Conservation (phyloP, 2,113 vertebrate species). For the Cheirogaleus medius region DNA sequence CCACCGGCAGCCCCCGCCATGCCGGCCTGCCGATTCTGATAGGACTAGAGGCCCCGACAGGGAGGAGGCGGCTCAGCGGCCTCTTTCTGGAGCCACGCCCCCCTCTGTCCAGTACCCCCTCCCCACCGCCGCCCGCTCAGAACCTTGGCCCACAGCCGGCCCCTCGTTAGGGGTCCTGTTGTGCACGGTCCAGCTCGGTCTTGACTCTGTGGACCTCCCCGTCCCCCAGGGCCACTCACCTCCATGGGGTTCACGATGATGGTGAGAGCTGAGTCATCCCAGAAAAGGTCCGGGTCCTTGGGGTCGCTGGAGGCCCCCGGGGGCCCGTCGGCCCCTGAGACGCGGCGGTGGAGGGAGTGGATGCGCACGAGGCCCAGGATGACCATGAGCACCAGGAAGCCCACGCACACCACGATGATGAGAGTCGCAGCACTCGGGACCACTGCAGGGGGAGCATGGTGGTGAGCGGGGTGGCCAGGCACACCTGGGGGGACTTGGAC, state of each 20-base stretch:
- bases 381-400: conserved; percentile 98
- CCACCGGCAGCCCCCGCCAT: conserved; percentile 69
- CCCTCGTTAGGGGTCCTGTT: not conserved
- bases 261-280: conserved; percentile 98
- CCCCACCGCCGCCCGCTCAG: not conserved
- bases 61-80: fast-evolving
- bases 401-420: conserved; percentile 98
- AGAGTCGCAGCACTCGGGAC: conserved; percentile 96
- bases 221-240: conserved; percentile 82
- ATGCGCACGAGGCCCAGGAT: conserved; percentile 96
- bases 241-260: conserved; percentile 99
- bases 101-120: not conserved
- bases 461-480: fast-evolving
- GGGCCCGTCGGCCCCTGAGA: conserved; percentile 57
- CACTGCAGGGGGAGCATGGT: conserved; percentile 82
- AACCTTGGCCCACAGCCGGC: not conserved
- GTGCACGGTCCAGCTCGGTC: not conserved
- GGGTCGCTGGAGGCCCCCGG: conserved; percentile 75
- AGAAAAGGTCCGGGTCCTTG: conserved; percentile 93
- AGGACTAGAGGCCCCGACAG: conserved; percentile 75
- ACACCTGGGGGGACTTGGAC: not conserved
- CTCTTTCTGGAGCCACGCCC: not conserved
- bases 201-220: not conserved
- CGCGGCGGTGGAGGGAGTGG: conserved; percentile 93
- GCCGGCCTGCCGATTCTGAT: conserved; percentile 83